These are phyloP conservation scores for Dorcus parallelipipedus DNA, from an alignment of 2,888 invertebrate species.

Conservation along the genomic window DNA sequence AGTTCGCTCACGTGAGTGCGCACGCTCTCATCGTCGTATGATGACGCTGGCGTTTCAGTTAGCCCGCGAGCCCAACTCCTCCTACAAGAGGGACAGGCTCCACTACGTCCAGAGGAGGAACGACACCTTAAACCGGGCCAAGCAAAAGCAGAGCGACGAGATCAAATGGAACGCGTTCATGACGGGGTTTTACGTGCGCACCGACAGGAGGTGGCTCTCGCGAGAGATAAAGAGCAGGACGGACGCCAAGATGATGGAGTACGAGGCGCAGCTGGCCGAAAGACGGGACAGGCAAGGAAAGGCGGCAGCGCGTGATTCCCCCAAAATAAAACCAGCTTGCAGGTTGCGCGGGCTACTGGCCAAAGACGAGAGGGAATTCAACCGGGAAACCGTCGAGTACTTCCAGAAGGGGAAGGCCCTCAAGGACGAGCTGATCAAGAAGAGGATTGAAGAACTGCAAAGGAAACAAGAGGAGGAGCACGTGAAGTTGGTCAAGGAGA, in stretches of 20 bases:
- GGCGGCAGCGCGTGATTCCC: no score
- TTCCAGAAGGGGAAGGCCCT: conserved; percentile 53
- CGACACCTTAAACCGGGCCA: conserved; percentile 16
- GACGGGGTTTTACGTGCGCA: conserved; percentile 35
- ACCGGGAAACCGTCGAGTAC: conserved; percentile 54
- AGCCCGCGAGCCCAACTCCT: conserved; percentile 35
- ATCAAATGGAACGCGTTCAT: conserved; percentile 23
- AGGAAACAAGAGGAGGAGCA: conserved; percentile 55
- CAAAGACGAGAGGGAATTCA: conserved; percentile 54
- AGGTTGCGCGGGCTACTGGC: conserved; percentile 51
- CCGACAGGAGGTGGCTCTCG: conserved; percentile 31
- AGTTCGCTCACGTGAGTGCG: conserved; percentile 34
- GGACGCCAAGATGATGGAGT: conserved; percentile 34
- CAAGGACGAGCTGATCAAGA: conserved; percentile 53
- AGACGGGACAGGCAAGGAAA: conserved; percentile 45
- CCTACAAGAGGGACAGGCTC: conserved; percentile 30
- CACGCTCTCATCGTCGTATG: not conserved
- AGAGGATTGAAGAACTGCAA: conserved; percentile 49
- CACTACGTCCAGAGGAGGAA: conserved; percentile 35
- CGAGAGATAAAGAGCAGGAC: conserved; percentile 36
- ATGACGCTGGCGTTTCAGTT: conserved; percentile 22
- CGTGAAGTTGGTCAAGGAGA: conserved; percentile 48
- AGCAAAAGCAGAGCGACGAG: conserved; percentile 16
- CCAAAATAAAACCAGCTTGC: conserved; percentile 3
- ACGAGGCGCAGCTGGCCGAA: conserved; percentile 36